Conservation (phyloP, 2,797 vertebrate species). For the Cryptoblepharus egeriae region DNA sequence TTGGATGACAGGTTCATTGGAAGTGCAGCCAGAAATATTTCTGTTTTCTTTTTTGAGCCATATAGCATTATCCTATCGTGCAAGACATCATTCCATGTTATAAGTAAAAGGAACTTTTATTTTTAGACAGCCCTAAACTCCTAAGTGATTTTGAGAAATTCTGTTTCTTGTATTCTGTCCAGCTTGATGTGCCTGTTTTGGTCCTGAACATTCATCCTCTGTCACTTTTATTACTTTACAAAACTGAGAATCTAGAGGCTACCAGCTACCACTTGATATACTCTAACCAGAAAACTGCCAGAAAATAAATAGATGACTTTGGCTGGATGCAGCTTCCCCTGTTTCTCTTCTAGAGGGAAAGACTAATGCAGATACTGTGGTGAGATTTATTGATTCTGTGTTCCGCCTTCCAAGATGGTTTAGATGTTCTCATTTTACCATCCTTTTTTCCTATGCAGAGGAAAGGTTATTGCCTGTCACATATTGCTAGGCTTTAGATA, state of each 20-base stretch:
- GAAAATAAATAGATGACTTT: conserved; percentile 51
- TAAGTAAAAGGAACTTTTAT: conserved; percentile 33
- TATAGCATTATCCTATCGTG: background rate
- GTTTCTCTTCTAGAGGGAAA: conserved; percentile 33
- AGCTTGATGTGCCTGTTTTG: conserved; percentile 45
- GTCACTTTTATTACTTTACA: conserved; percentile 34
- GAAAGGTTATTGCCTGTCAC: conserved; percentile 49
- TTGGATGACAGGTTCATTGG: conserved; percentile 10
- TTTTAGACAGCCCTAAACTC: conserved; percentile 28
- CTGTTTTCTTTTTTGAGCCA: background rate
- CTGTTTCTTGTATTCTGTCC: conserved; percentile 39
- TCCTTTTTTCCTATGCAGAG: conserved; percentile 50
- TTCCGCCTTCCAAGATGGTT: conserved; percentile 40
- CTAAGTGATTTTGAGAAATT: conserved; percentile 23
- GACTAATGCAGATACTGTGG: conserved; percentile 42
- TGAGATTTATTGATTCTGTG: conserved; percentile 51
- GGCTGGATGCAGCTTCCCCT: conserved; percentile 45
- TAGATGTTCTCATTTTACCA: conserved; percentile 39
- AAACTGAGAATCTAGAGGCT: conserved; percentile 31
- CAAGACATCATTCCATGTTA: conserved; percentile 27
- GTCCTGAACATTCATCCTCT: conserved; percentile 21
- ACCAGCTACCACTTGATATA: conserved; percentile 25
- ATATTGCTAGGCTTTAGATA: conserved; percentile 47
- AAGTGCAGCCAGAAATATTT: conserved; percentile 8
- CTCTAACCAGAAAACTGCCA: conserved; percentile 49